Percentiles rank a stretch among this genome's conserved stretches.
Evolutionary conservation across 2,888 invertebrate genomes (phyloP).

Genomic region (Anticlea derivata): DNA sequence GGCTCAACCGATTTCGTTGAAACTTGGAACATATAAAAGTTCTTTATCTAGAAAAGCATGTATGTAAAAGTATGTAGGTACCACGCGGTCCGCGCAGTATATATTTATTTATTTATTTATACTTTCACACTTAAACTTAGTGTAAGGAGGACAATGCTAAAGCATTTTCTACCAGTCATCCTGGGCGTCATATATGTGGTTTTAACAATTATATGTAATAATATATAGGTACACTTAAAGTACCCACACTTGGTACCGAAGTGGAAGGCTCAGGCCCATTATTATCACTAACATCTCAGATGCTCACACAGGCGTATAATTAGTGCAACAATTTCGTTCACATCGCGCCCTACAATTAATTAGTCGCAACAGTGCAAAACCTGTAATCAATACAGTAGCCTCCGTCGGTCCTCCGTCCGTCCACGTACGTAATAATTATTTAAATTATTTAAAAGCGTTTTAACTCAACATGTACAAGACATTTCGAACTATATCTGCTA

Average conservation of each 20-base stretch:
- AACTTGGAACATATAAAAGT: no score
- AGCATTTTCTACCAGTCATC: no score
- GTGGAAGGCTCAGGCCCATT: conserved; percentile 26
- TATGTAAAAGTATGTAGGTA: no score
- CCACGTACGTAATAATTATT: conserved; percentile 60
- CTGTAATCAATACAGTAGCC: conserved; percentile 63
- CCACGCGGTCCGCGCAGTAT: no score
- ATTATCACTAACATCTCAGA: conserved; percentile 45
- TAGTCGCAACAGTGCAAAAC: conserved; percentile 53
- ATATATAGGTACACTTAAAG: conserved; percentile 7
- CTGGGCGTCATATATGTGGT: no score
- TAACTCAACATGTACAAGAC: conserved; percentile 33
- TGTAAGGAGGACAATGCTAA: no score
- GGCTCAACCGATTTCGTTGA: no score
- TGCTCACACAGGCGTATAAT: conserved; percentile 53
- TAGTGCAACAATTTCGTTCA: conserved; percentile 59
- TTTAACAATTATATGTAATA: no score
- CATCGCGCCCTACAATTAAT: conserved; percentile 64
- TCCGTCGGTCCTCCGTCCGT: conserved; percentile 35
- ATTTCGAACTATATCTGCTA: conserved; percentile 35
- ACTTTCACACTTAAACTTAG: no score
- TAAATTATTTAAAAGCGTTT: conserved; percentile 58
- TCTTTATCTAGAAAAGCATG: no score
- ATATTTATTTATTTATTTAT: no score
- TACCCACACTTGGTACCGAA: conserved; percentile 19